phyloP scores from a whole-genome alignment of 2,113 vertebrate genomes.

The Monopterus albus region DNA sequence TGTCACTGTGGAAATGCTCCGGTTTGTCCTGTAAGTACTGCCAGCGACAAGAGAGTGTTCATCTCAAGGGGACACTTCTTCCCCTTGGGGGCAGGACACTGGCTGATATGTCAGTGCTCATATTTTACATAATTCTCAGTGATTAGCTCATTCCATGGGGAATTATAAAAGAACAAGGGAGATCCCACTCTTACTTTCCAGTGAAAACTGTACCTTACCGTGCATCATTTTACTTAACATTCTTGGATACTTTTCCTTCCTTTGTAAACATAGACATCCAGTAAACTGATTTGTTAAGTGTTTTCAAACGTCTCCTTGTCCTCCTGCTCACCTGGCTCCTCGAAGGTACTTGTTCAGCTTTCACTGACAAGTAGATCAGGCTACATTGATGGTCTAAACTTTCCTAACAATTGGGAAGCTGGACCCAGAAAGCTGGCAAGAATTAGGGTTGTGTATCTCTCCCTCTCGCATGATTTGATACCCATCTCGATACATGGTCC shows the following conservation, averaged over 20 bases:
- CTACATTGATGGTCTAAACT: too few species aligned
- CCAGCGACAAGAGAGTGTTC: constrained; percentile 2
- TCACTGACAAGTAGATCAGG: constrained; percentile 4
- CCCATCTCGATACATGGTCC: too few species aligned
- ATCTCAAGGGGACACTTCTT: constrained; percentile 5
- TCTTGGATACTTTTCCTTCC: background rate
- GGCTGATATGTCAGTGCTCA: constrained; percentile 12
- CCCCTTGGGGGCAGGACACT: constrained; percentile 1
- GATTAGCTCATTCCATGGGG: background rate
- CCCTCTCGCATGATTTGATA: too few species aligned
- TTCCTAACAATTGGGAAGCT: too few species aligned
- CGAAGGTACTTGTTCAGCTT: constrained; percentile 18
- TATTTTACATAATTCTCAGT: background rate
- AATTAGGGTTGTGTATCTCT: too few species aligned
- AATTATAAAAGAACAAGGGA: constrained; percentile 18
- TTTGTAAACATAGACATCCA: background rate
- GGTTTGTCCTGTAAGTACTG: constrained; percentile 20
- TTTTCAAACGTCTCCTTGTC: constrained; percentile 45
- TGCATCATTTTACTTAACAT: constrained; percentile 6
- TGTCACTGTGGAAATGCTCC: constrained; percentile 30
- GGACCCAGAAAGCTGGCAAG: too few species aligned
- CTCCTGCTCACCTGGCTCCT: constrained; percentile 13
- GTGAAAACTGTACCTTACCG: background rate
- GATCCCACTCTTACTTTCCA: constrained; percentile 23
- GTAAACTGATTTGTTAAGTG: constrained; percentile 8